Evolutionary conservation across 2,113 vertebrate genomes (phyloP), one percentile per base, ranked within the genome.

Genomic region (Macroglossus sobrinus): DNA sequence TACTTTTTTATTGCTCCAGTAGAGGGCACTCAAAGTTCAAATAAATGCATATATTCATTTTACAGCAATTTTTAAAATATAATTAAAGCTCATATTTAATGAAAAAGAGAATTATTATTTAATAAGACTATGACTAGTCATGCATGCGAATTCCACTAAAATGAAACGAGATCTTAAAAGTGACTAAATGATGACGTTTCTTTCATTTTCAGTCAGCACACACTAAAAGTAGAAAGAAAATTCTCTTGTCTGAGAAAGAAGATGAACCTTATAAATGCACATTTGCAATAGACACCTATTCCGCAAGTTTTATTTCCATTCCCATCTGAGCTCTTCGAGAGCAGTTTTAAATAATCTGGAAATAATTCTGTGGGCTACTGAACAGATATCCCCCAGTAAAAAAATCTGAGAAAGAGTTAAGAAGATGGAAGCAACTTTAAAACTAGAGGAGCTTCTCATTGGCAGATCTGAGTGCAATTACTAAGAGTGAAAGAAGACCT

Each of bases 21-120:
- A 98, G 97, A 98, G 97, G 97, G 97, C 95, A 96, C 97, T 93
- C 93, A 92, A 97, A 96, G 93, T 96, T 97, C 86, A 98, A 97
- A 96, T 89, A 98, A 97, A 72, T 30, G 28, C 28, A 22, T 8
- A 24, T 38, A 57, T 96, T 97, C 45, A n/a, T 66, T 93, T 95
- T 26, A 40, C 1, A 57, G 61, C 81, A 91, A 87, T 91, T 91
- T 97, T 95, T 93, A 84, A n/a, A n/a, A n/a, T 64, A 45, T 97
- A 96, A 97, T 96, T 96, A 95, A 92, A 95, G 75, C 28, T 95
- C 95, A 76, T 81, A 40, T 86, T 97, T 64, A 80, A 57, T 79
- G 74, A 86, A 93, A 94, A 74, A 61, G 40, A 95, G 50, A 97
- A 47, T 50, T 89, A 35, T 76, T 43, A 78, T 59, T 93, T 92